Conservation (phyloP, 2,113 vertebrate species). For the Apteryx mantelli region DNA sequence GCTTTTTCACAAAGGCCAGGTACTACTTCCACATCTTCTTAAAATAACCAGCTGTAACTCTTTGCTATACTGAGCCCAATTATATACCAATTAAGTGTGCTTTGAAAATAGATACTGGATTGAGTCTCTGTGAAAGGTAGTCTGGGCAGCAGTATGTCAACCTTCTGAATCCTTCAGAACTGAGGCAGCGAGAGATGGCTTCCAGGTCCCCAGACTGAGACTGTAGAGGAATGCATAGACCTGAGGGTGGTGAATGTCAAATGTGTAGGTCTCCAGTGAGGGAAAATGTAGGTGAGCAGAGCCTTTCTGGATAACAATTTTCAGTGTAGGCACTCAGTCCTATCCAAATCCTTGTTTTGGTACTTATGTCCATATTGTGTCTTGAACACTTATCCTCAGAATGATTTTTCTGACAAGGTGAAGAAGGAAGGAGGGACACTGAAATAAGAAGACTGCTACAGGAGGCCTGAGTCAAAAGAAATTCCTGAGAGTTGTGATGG, state of each 20-base stretch:
- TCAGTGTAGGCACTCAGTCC: neutral
- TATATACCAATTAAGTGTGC: neutral
- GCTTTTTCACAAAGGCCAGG: neutral
- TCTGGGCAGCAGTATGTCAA: neutral
- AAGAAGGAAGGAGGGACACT: neutral
- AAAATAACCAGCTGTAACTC: neutral
- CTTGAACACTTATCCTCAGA: neutral
- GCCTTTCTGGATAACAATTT: neutral
- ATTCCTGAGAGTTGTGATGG: neutral
- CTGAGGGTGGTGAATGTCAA: neutral
- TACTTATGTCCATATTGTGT: neutral
- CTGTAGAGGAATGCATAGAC: neutral
- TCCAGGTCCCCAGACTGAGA: neutral
- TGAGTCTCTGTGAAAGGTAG: neutral
- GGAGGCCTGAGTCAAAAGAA: neutral
- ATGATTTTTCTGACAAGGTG: neutral
- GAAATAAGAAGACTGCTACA: neutral
- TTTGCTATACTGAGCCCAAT: rapidly evolving
- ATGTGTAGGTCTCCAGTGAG: neutral
- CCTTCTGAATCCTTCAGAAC: neutral
- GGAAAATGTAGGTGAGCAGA: neutral
- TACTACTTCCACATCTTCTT: neutral
- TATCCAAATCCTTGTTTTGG: neutral
- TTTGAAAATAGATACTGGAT: neutral
- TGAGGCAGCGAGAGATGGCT: neutral